Evolutionary conservation across 2,113 vertebrate genomes (phyloP).

Genomic region (Conger conger): DNA sequence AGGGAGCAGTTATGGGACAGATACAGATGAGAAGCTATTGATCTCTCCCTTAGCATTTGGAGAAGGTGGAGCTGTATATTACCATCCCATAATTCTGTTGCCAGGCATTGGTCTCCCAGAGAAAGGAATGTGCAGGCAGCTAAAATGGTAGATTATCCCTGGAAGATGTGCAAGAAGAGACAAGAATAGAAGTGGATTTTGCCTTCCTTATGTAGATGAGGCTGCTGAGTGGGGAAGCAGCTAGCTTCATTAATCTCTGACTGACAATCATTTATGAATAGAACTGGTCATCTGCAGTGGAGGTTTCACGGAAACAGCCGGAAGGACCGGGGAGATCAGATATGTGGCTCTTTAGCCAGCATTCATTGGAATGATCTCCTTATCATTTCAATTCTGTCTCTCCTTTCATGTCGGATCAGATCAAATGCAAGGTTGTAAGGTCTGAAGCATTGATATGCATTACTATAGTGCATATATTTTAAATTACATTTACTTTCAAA

Average conservation of each 20-base stretch:
- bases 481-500: not conserved
- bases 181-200: not conserved
- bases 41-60: not conserved
- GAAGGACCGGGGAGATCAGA: not conserved
- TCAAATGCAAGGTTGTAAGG: not conserved
- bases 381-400: not conserved
- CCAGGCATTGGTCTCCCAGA: not conserved
- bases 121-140: not conserved
- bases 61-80: constrained; percentile 47
- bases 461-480: not conserved
- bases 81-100: constrained; percentile 38
- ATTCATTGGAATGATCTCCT: not conserved
- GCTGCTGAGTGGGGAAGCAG: not conserved
- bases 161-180: not conserved
- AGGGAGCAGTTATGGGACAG: constrained; percentile 1
- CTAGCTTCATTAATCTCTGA: not conserved
- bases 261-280: not conserved
- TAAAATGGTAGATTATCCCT: not conserved
- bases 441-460: not conserved
- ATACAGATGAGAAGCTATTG: not conserved
- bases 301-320: not conserved
- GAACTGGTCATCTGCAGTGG: not conserved
- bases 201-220: not conserved
- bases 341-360: not conserved
- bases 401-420: not conserved